Conservation (phyloP, 2,888 invertebrate species). For the Agrotis ipsilon region DNA sequence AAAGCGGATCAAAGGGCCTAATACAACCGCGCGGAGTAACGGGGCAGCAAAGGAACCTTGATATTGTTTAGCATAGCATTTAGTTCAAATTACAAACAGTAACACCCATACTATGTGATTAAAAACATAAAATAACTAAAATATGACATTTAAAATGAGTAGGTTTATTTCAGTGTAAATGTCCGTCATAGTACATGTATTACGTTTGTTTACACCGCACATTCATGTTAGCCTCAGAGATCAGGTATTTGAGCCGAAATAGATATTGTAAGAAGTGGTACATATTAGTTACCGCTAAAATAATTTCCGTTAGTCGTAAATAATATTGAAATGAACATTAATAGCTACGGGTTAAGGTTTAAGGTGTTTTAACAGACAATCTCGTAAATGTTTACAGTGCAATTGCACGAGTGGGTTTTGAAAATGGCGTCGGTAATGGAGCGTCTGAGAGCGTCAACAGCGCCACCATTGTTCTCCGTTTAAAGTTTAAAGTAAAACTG, state of each 20-base stretch:
- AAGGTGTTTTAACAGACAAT: constrained; percentile 60
- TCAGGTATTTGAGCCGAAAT: constrained; percentile 25
- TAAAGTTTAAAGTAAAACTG: constrained; percentile 63
- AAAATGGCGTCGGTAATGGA: constrained; percentile 50
- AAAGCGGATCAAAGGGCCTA: constrained; percentile 36
- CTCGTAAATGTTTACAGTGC: constrained; percentile 60
- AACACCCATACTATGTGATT: too few species aligned
- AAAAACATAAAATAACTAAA: too few species aligned
- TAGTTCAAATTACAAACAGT: too few species aligned
- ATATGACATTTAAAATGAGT: too few species aligned
- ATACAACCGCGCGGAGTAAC: too few species aligned
- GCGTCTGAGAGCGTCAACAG: constrained; percentile 55
- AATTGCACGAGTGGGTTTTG: constrained; percentile 54
- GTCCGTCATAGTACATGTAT: too few species aligned
- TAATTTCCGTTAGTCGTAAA: constrained; percentile 60
- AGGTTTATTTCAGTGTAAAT: too few species aligned
- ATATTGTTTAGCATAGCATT: too few species aligned
- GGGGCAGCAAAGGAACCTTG: too few species aligned
- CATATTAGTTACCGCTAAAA: constrained; percentile 48
- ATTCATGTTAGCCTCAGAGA: too few species aligned
- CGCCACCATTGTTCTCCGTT: constrained; percentile 69
- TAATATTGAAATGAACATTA: constrained; percentile 63
- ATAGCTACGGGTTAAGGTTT: constrained; percentile 51
- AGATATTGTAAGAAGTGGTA: constrained; percentile 37
- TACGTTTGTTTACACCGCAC: too few species aligned